These are phyloP conservation scores for Semnornis frantzii DNA, from an alignment of 2,113 vertebrate species.

Conservation along the genomic window DNA sequence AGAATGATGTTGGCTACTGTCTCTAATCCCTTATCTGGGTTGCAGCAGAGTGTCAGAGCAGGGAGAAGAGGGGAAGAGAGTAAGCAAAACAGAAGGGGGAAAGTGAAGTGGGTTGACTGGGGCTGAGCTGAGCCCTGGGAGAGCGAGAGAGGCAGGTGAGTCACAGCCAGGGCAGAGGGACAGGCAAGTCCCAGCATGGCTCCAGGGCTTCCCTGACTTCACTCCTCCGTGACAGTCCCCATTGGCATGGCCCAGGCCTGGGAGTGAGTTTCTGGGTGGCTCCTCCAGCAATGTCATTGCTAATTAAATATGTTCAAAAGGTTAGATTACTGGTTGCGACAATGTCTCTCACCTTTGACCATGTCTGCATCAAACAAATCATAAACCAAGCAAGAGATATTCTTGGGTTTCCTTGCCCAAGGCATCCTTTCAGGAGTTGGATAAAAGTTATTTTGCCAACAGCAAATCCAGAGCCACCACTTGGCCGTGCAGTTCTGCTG, in stretches of 20 bases:
- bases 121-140: not conserved
- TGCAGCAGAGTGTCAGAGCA: not conserved
- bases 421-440: not conserved
- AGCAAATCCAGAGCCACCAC: not conserved
- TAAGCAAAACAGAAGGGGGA: not conserved
- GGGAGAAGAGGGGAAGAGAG: not conserved
- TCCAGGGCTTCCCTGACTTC: not conserved
- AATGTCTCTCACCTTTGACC: constrained; percentile 22
- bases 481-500: not conserved
- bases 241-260: not conserved
- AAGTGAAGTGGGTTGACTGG: not conserved
- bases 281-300: constrained; percentile 41
- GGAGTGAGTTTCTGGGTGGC: constrained; percentile 33
- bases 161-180: not conserved
- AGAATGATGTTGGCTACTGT: not conserved
- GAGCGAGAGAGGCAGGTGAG: not conserved
- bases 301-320: constrained; percentile 35
- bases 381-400: not conserved
- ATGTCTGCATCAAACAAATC: constrained; percentile 22
- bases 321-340: not conserved
- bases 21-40: not conserved
- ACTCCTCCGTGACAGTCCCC: not conserved
- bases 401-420: not conserved
- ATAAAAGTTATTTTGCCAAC: not conserved
- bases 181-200: not conserved